Percentiles rank a stretch among this genome's conserved stretches.
Conservation (phyloP, 2,888 invertebrate genomes). For the Julus scanicus region DNA sequence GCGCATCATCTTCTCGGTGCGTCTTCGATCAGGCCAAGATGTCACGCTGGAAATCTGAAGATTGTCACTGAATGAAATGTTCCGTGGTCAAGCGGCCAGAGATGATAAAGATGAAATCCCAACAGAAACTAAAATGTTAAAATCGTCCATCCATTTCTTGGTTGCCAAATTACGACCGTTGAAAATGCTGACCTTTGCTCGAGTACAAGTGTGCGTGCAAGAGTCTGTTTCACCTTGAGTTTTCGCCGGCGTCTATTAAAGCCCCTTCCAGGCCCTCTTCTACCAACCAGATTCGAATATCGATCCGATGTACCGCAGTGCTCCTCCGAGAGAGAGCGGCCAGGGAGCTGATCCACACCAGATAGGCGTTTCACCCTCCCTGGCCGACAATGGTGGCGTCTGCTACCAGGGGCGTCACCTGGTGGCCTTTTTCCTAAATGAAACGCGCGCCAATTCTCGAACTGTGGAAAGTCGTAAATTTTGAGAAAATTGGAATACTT, state of each 20-base stretch:
- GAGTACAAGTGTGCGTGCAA: background rate
- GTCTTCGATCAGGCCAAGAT: conserved; percentile 24
- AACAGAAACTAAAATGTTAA: background rate
- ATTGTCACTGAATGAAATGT: background rate
- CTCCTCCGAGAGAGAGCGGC: background rate
- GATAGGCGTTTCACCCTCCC: background rate
- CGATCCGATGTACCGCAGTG: conserved; percentile 23
- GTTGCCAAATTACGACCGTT: background rate
- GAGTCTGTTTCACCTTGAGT: conserved; percentile 12
- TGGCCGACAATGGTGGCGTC: background rate
- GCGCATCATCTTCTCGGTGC: background rate
- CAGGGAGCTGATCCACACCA: background rate
- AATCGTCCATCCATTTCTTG: background rate
- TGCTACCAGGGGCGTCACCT: background rate
- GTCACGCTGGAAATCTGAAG: background rate
- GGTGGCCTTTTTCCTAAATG: background rate
- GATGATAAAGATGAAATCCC: no score
- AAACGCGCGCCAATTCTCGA: background rate
- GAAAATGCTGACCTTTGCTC: conserved; percentile 6
- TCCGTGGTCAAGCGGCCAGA: background rate
- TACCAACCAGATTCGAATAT: background rate
- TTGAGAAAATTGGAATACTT: no score
- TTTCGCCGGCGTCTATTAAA: background rate
- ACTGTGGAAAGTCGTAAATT: no score
- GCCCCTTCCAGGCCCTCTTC: conserved; percentile 7